Conservation (phyloP, 2,888 invertebrate genomes). For the Platycnemis pennipes region DNA sequence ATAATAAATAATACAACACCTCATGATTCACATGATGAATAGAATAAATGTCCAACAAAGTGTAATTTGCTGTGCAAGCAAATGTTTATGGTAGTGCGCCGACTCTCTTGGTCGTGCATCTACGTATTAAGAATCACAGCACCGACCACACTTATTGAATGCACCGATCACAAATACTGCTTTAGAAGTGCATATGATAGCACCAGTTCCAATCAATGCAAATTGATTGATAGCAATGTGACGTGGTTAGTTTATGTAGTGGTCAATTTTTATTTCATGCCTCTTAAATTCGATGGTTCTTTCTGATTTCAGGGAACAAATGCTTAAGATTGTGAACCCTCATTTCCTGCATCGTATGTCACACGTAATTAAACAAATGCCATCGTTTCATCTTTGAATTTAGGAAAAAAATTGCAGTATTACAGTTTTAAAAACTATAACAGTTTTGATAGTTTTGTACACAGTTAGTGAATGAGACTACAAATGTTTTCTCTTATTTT, state of each 20-base stretch:
- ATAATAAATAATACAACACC: constrained; percentile 5
- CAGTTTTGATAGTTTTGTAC: background rate
- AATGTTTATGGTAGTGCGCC: background rate
- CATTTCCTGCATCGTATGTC: background rate
- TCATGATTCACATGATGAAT: background rate
- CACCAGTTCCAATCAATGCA: background rate
- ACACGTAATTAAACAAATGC: background rate
- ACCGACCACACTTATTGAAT: background rate
- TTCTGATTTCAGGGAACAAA: background rate
- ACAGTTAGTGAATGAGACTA: background rate
- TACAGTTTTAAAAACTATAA: background rate
- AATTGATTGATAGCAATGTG: background rate
- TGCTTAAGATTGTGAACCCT: background rate
- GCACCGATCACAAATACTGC: background rate
- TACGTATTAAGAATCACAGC: background rate
- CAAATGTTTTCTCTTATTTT: background rate
- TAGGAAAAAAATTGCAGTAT: background rate
- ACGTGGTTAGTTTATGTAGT: background rate
- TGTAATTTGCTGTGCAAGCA: background rate
- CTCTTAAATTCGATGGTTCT: background rate
- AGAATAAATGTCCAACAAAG: background rate
- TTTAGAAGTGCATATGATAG: background rate
- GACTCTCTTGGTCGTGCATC: background rate
- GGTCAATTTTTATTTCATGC: background rate
- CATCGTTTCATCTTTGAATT: background rate